Evolutionary conservation across 2,797 vertebrate genomes (phyloP), one percentile per base, ranked within the genome.

Genomic region (Macroramphosus scolopax): DNA sequence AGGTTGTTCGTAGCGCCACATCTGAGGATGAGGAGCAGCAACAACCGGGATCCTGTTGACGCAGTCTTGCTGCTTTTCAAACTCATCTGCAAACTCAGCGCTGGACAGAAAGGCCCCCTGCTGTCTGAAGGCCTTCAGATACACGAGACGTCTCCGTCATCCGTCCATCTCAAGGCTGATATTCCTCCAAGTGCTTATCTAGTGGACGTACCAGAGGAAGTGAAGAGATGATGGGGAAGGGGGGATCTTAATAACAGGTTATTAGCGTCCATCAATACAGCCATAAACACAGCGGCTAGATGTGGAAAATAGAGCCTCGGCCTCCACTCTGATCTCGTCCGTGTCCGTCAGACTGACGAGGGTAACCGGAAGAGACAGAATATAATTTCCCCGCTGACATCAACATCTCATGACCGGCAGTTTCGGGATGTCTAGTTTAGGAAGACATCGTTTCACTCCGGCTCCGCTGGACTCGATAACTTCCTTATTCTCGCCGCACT

Each of bases 331-430:
- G 63, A 56, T 68, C 61, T 35, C 10, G 2, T 34, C 17, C 8
- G 47, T 47, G 67, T 74, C 72, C 65, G 38, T 65, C 70, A 64
- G 14, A 65, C n/a, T n/a, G n/a, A n/a, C n/a, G n/a, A n/a, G n/a
- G n/a, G n/a, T 17, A 38, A 20, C 41, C 8, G 44, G 34, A 58
- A 33, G 16, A 36, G 50, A 48, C 48, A 32, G 44, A 34, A 36
- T 22, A 34, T 11, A 44, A 54, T 64, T 53, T 48, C 8, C 6
- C 1, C n/a, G 1, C n/a, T 17, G 18, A 47, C 33, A 28, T 44
- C 24, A n/a, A 30, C 56, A 17, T 18, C 31, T n/a, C 10, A 10
- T 12, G 18, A 53, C 16, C 13, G 41, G n/a, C 38, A 37, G 24
- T 22, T 25, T 16, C n/a, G n/a, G 20, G 17, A 37, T 40, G 38